Evolutionary conservation across 2,888 invertebrate genomes (phyloP), one percentile per base, ranked within the genome.

Genomic region (Pseudanteris insignis): DNA sequence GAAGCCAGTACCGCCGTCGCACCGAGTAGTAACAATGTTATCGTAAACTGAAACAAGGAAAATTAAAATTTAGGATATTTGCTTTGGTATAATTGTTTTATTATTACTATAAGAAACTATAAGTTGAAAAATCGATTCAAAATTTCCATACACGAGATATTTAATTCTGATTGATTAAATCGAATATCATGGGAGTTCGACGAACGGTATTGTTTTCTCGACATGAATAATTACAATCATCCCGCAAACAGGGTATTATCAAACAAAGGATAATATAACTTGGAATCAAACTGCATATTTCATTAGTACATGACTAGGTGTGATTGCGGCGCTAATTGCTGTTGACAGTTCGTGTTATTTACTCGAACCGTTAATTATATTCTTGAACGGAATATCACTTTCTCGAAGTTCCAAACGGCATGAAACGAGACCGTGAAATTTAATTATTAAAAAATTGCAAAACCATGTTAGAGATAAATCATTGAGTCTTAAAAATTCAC

Each of bases 21-120:
- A 44, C 55, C 43, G 60, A 50, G 61, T 37, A 55, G 37, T 4
- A 64, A 41, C 33, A 68, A 26, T 32, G 47, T 55, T 48, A 64
- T 32, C n/a, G 64, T 67, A 60, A 60, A 41, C 70, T 70, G 67
- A 14, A 38, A 24, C 11, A 29, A 38, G 33, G 46, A 1, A 10
- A 21, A 28, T 15, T 18, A 11, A 6, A n/a, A n/a, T 26, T 26
- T n/a, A 18, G 3, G 18, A 4, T 3, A 4, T 18, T 6, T 26
- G 9, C 6, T n/a, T n/a, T n/a, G 6, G 2, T 4, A n/a, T n/a
- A n/a, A n/a, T 26, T 3, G 21, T 21, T 21, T 21, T 26, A 26
- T 26, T 18, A 6, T 18, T 18, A 18, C n/a, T n/a, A n/a, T n/a
- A n/a, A n/a, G n/a, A n/a, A n/a, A n/a, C n/a, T n/a, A n/a, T n/a